Evolutionary conservation across 2,797 vertebrate genomes (phyloP).

Genomic region (Hydrophis major): DNA sequence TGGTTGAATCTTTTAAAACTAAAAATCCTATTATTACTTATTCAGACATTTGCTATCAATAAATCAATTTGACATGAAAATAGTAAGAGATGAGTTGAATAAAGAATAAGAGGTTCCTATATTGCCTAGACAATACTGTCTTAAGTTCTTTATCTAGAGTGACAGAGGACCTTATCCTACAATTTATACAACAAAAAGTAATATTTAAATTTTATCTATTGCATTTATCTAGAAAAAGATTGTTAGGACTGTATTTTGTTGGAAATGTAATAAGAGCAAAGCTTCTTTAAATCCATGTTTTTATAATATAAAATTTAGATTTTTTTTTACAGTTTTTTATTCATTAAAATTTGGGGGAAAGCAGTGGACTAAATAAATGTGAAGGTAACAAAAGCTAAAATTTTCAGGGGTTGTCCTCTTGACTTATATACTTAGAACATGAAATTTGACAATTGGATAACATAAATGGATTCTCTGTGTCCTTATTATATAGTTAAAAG

Average conservation of each 20-base stretch:
- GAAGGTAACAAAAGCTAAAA: not conserved
- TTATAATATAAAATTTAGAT: not conserved
- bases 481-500: not conserved
- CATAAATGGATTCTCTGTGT: not conserved
- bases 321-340: not conserved
- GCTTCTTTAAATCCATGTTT: not conserved
- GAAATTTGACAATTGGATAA: not conserved
- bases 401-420: not conserved
- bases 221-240: not conserved
- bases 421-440: not conserved
- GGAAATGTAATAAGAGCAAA: not conserved
- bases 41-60: not conserved
- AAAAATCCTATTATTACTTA: not conserved
- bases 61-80: not conserved
- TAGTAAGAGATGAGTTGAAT: not conserved
- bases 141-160: not conserved
- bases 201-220: not conserved
- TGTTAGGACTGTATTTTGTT: not conserved
- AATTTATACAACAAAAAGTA: not conserved
- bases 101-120: not conserved
- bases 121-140: not conserved
- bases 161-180: not conserved
- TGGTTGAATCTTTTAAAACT: not conserved
- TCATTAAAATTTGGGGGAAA: not conserved
- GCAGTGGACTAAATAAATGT: not conserved